Evolutionary conservation across 2,797 vertebrate species (phyloP).

Genomic region (Yasuhikotakia modesta): DNA sequence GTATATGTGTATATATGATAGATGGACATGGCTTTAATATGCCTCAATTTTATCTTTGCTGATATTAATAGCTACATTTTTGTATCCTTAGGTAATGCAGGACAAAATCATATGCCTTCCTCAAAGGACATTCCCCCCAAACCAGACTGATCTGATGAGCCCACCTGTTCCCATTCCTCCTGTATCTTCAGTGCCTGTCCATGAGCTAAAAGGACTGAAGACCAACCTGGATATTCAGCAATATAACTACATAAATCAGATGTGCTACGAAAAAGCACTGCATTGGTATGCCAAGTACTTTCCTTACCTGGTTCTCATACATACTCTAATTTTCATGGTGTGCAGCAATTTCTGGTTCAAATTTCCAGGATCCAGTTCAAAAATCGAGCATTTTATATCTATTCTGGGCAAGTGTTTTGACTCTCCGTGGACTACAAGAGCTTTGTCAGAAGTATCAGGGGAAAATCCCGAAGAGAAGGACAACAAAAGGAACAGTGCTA

Average conservation of each 20-base stretch:
- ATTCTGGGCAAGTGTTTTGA: slow-evolving; percentile 98
- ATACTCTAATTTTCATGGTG: slow-evolving; percentile 95
- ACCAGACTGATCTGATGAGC: slow-evolving; percentile 73
- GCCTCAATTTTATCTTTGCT: slow-evolving; percentile 32
- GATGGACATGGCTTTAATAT: not conserved
- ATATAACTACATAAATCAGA: slow-evolving; percentile 97
- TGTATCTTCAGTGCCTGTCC: slow-evolving; percentile 69
- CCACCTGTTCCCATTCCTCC: slow-evolving; percentile 62
- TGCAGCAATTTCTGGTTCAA: slow-evolving; percentile 99
- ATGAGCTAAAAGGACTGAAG: slow-evolving; percentile 93
- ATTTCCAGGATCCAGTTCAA: slow-evolving; percentile 96
- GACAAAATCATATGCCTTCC: slow-evolving; percentile 99
- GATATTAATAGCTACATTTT: slow-evolving; percentile 61
- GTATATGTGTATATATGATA: too few species aligned
- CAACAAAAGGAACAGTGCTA: slow-evolving; percentile 79
- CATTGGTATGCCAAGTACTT: slow-evolving; percentile 99
- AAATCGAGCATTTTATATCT: slow-evolving; percentile 98
- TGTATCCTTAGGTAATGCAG: slow-evolving; percentile 90
- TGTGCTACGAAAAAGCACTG: slow-evolving; percentile 95
- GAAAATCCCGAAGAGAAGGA: slow-evolving; percentile 94
- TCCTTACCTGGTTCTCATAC: slow-evolving; percentile 96
- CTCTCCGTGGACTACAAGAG: slow-evolving; percentile 96
- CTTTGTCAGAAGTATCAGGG: slow-evolving; percentile 94
- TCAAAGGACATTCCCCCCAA: slow-evolving; percentile 76
- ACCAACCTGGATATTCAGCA: slow-evolving; percentile 95